These are phyloP conservation scores for Digitonthophagus gazella DNA, from an alignment of 2,888 invertebrate genomes.

Conservation along the genomic window DNA sequence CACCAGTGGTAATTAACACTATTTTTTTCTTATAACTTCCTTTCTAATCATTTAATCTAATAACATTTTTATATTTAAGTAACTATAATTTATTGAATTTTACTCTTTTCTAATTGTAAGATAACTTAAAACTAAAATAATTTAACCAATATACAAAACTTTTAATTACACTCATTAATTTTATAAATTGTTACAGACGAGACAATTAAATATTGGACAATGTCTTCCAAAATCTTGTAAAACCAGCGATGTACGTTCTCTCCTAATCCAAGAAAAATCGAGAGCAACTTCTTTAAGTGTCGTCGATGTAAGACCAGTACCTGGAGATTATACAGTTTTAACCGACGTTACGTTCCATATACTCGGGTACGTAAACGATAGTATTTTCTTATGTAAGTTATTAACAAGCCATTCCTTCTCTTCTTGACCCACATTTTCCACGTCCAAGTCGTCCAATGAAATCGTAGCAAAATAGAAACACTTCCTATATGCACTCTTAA, in stretches of 20 bases:
- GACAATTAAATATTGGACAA: constrained; percentile 69
- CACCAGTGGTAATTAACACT: constrained; percentile 45
- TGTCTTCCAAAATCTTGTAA: constrained; percentile 72
- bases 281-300: constrained; percentile 53
- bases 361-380: constrained; percentile 58
- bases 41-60: neutral
- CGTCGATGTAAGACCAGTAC: constrained; percentile 64
- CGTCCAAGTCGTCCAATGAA: no score
- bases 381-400: no score
- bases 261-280: constrained; percentile 45
- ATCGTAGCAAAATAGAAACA: no score
- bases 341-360: constrained; percentile 66
- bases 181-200: constrained; percentile 54
- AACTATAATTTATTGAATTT: constrained; percentile 5
- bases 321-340: constrained; percentile 64
- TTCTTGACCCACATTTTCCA: neutral
- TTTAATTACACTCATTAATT: neutral
- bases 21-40: neutral
- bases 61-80: neutral
- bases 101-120: no score
- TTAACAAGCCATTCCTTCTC: neutral
- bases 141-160: neutral
- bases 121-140: no score
- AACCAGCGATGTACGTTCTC: constrained; percentile 53
- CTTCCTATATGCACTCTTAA: no score